Evolutionary conservation across 2,888 invertebrate species (phyloP).

Genomic region (Andrena camellia): DNA sequence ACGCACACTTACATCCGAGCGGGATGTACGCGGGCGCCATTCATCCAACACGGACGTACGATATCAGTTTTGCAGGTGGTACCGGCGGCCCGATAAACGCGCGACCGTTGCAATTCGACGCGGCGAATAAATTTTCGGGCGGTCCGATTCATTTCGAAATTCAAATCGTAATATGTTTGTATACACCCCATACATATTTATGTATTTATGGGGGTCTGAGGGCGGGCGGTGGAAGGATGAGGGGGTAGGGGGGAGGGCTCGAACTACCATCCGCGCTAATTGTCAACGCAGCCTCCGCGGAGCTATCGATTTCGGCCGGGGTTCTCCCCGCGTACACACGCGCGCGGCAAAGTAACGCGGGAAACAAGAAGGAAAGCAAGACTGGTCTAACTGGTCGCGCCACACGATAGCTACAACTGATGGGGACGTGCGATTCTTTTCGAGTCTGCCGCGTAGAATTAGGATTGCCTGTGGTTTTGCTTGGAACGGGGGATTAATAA

Average conservation of each 20-base stretch:
- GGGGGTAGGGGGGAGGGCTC: not conserved
- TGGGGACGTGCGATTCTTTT: not conserved
- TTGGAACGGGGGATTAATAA: not conserved
- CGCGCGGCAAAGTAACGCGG: not conserved
- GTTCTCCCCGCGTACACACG: not conserved
- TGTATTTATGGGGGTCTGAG: conserved; percentile 45
- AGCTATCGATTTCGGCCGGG: conserved; percentile 34
- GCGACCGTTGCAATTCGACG: conserved; percentile 49
- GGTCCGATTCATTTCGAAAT: conserved; percentile 69
- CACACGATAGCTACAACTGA: not conserved
- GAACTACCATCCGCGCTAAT: conserved; percentile 49
- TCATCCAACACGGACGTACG: conserved; percentile 57
- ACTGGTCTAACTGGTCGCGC: conserved; percentile 9
- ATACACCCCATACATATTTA: conserved; percentile 58
- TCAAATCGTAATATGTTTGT: conserved; percentile 72
- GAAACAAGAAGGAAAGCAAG: conserved; percentile 32
- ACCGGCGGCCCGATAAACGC: conserved; percentile 65
- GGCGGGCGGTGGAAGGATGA: not conserved
- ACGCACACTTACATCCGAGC: conserved; percentile 49
- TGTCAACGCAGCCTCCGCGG: conserved; percentile 37
- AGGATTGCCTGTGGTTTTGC: not conserved
- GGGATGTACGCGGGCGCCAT: conserved; percentile 55
- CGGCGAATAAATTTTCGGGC: conserved; percentile 68
- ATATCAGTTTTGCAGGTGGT: conserved; percentile 68
- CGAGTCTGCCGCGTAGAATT: not conserved